A percentile compares a stretch with the other conserved stretches of the same genome.
phyloP scores from a whole-genome alignment of 2,888 invertebrate genomes.

The Limnephilus lunatus region DNA sequence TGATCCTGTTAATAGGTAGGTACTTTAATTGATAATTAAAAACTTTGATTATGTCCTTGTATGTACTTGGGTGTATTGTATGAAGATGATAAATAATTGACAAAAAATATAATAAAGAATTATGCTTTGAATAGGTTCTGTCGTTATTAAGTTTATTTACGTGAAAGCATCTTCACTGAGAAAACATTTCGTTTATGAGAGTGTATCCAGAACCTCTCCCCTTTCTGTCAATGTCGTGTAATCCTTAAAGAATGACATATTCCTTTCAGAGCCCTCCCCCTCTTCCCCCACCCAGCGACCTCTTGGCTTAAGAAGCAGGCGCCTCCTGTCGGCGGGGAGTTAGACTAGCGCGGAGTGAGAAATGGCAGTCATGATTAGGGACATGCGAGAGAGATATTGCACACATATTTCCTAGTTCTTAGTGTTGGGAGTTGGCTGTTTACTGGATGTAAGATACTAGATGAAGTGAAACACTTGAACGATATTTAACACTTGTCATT shows the following conservation, averaged over 20 bases:
- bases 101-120: background rate
- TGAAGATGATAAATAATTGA: no score
- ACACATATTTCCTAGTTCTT: background rate
- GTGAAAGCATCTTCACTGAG: background rate
- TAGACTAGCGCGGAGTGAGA: background rate
- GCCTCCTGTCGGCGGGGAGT: background rate
- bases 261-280: background rate
- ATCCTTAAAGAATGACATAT: constrained; percentile 2
- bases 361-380: background rate
- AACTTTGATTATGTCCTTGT: no score
- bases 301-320: background rate
- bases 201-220: background rate
- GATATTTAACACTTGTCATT: background rate
- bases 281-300: background rate
- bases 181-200: constrained; percentile 2
- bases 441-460: background rate
- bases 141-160: background rate
- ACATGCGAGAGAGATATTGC: background rate
- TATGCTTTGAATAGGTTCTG: background rate
- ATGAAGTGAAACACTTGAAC: background rate
- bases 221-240: constrained; percentile 2
- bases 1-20: no score
- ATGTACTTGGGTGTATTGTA: no score
- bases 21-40: no score
- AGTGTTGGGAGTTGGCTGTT: background rate